These are phyloP conservation scores for Pogonocherus hispidulus DNA, from an alignment of 2,888 invertebrate genomes.

Conservation along the genomic window DNA sequence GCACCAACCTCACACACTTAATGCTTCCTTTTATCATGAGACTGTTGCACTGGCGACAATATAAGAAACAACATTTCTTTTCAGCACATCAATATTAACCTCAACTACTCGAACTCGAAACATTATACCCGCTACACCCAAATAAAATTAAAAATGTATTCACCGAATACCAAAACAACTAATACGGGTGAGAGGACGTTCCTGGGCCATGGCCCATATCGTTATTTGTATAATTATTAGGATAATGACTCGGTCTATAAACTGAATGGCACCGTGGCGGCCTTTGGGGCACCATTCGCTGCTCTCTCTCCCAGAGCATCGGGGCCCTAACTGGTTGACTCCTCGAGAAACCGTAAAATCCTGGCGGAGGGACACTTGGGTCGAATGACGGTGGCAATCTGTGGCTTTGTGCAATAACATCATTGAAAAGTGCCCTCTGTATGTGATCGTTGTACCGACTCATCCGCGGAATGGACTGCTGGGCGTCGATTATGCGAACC, in stretches of 20 bases:
- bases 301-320: conserved; percentile 1
- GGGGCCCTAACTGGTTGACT: not conserved
- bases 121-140: not conserved
- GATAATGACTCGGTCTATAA: conserved; percentile 8
- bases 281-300: not conserved
- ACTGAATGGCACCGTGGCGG: not conserved
- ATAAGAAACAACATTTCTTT: not conserved
- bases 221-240: conserved; percentile 15
- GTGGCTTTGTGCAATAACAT: not conserved
- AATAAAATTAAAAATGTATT: conserved; percentile 10
- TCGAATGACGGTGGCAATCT: conserved; percentile 9
- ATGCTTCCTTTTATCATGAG: too few species aligned
- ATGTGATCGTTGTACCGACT: conserved; percentile 20
- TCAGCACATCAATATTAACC: not conserved
- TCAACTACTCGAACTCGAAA: not conserved
- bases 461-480: conserved; percentile 1
- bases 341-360: conserved; percentile 5
- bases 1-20: too few species aligned
- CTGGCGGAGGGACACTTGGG: conserved; percentile 17
- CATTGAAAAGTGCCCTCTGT: conserved; percentile 17
- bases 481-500: conserved; percentile 26
- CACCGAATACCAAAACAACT: not conserved
- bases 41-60: not conserved
- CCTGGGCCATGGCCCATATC: conserved; percentile 12
- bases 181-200: conserved; percentile 12